These are phyloP conservation scores for Bufo gargarizans DNA, from an alignment of 2,113 vertebrate genomes.

Conservation along the genomic window DNA sequence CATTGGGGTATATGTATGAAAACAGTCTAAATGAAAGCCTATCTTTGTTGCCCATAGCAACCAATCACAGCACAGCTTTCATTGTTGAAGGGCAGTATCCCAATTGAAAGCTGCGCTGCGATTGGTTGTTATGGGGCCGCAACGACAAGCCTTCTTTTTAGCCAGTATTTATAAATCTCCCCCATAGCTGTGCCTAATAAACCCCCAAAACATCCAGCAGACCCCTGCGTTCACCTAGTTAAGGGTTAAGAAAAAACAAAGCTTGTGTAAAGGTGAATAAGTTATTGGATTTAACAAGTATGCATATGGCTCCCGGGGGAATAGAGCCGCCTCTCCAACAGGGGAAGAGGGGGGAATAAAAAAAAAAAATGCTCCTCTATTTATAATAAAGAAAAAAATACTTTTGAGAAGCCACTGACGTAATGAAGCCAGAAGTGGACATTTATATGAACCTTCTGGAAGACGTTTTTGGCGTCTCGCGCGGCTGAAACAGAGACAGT, in stretches of 20 bases:
- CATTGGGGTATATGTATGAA: too few species aligned
- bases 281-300: constrained; percentile 47
- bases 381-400: constrained; percentile 49
- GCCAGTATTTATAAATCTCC: too few species aligned
- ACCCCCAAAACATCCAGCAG: background rate
- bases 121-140: too few species aligned
- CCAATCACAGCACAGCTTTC: too few species aligned
- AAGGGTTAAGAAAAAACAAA: constrained; percentile 33
- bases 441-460: constrained; percentile 63
- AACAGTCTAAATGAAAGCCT: background rate
- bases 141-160: too few species aligned
- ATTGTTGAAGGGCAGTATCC: too few species aligned
- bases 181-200: background rate
- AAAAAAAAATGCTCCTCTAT: constrained; percentile 23
- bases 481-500: constrained; percentile 57
- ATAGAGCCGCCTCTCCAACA: background rate
- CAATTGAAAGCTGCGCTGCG: too few species aligned
- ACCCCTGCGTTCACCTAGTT: background rate
- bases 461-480: constrained; percentile 62
- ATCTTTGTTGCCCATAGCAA: background rate
- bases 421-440: constrained; percentile 52
- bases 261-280: constrained; percentile 36
- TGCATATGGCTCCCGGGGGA: constrained; percentile 26
- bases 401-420: constrained; percentile 47
- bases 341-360: background rate